Percentiles rank a stretch among this genome's conserved stretches.
Evolutionary conservation across 2,797 vertebrate genomes (phyloP).

Genomic region (Morus bassanus): DNA sequence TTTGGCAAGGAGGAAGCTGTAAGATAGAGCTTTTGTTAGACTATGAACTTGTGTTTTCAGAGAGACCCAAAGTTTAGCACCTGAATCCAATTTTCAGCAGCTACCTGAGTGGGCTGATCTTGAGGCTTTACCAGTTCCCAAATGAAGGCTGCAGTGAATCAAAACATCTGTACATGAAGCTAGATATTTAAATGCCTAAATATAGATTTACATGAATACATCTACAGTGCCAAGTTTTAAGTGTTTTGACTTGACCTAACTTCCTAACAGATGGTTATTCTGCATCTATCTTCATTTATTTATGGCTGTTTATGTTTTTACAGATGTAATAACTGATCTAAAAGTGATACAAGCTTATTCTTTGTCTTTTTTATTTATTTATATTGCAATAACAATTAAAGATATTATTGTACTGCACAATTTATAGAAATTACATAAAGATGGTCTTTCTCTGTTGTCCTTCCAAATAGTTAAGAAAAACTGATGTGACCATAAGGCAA

Average conservation of each 20-base stretch:
- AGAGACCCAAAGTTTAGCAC: not conserved
- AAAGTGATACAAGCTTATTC: not conserved
- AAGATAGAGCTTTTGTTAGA: not conserved
- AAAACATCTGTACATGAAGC: slow-evolving; percentile 15
- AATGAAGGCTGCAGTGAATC: not conserved
- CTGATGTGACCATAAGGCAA: not conserved
- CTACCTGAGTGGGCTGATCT: not conserved
- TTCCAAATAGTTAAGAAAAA: not conserved
- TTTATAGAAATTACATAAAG: not conserved
- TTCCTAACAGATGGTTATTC: slow-evolving; percentile 54
- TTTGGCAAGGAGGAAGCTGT: not conserved
- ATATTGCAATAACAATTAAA: not conserved
- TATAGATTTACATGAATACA: slow-evolving; percentile 9
- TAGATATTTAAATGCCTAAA: slow-evolving; percentile 18
- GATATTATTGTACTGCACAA: not conserved
- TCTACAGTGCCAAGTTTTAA: slow-evolving; percentile 46
- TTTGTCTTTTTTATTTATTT: slow-evolving; percentile 12
- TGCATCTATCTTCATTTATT: slow-evolving; percentile 46
- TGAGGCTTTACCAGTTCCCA: not conserved
- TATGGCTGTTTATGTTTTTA: slow-evolving; percentile 32
- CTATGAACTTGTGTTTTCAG: not conserved
- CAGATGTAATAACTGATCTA: not conserved
- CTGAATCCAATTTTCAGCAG: not conserved
- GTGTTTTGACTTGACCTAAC: slow-evolving; percentile 46
- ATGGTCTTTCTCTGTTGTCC: not conserved